Evolutionary conservation across 2,888 invertebrate genomes (phyloP).

Genomic region (Caenorhabditis sp.): DNA sequence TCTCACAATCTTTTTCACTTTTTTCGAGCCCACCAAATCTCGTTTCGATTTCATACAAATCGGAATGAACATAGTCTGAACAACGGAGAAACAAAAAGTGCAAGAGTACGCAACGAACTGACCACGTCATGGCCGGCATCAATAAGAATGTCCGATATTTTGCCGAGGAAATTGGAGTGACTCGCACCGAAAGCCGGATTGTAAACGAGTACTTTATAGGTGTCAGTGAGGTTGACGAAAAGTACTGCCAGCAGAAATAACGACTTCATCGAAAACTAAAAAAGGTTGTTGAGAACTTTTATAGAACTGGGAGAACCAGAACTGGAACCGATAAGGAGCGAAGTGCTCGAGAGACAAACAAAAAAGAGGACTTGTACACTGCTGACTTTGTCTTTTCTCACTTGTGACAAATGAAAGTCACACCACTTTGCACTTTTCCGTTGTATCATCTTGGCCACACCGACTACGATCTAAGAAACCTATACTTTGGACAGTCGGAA

Average conservation of each 20-base stretch:
- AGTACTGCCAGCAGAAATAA: neutral
- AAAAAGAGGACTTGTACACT: neutral
- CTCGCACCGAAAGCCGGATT: conserved; percentile 59
- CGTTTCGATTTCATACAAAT: conserved; percentile 22
- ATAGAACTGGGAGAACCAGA: neutral
- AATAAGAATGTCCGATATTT: conserved; percentile 57
- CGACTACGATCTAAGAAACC: too few relatives aligned
- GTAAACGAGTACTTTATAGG: conserved; percentile 57
- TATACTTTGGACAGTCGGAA: too few relatives aligned
- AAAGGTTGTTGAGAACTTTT: neutral
- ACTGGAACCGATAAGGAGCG: neutral
- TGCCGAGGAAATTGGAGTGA: conserved; percentile 59
- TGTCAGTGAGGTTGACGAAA: neutral
- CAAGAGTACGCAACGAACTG: too few relatives aligned
- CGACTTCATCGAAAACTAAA: neutral
- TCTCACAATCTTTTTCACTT: conserved; percentile 36
- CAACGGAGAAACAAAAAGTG: too few relatives aligned
- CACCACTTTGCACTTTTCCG: too few relatives aligned
- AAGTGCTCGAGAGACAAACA: neutral
- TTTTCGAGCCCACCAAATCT: conserved; percentile 43
- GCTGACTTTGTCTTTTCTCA: neutral
- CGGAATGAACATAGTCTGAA: conserved; percentile 52
- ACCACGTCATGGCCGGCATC: conserved; percentile 62
- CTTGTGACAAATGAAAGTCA: neutral
- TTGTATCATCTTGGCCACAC: too few relatives aligned